Conservation (phyloP, 2,113 vertebrate genomes). For the Oreochromis tanganicae region DNA sequence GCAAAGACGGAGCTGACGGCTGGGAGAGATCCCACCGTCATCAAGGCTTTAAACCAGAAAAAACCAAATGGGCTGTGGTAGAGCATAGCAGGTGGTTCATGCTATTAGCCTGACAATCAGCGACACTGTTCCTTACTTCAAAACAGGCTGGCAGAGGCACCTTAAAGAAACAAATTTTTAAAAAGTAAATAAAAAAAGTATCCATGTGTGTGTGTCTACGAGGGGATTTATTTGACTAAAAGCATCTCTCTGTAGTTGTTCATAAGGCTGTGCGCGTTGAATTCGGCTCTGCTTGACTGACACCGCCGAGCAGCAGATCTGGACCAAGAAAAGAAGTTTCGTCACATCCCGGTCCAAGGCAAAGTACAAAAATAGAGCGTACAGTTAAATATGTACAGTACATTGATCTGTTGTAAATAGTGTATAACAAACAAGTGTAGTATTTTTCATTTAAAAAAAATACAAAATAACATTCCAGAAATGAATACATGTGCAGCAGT, state of each 20-base stretch:
- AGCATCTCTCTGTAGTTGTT: not conserved
- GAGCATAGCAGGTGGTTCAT: constrained; percentile 10
- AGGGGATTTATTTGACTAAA: not conserved
- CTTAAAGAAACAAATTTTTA: not conserved
- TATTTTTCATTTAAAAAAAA: not conserved
- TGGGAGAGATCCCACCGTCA: not conserved
- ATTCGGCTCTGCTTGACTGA: not conserved
- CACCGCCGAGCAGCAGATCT: not conserved
- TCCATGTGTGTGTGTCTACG: not conserved
- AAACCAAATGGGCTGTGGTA: not conserved
- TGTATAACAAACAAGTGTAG: constrained; percentile 2
- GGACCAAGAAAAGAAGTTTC: not conserved
- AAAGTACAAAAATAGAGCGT: constrained; percentile 53
- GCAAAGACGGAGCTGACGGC: constrained; percentile 7
- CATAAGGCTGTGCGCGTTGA: not conserved
- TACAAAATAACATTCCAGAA: constrained; percentile 12
- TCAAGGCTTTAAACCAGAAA: not conserved
- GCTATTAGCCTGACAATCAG: constrained; percentile 31
- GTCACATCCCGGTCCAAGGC: constrained; percentile 8
- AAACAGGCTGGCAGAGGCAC: not conserved
- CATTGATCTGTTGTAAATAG: constrained; percentile 47
- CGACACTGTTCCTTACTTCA: not conserved
- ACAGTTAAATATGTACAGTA: constrained; percentile 34
- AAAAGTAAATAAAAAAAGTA: not conserved
- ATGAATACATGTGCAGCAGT: constrained; percentile 7